Conservation (phyloP, 2,797 vertebrate species). For the Artibeus lituratus region DNA sequence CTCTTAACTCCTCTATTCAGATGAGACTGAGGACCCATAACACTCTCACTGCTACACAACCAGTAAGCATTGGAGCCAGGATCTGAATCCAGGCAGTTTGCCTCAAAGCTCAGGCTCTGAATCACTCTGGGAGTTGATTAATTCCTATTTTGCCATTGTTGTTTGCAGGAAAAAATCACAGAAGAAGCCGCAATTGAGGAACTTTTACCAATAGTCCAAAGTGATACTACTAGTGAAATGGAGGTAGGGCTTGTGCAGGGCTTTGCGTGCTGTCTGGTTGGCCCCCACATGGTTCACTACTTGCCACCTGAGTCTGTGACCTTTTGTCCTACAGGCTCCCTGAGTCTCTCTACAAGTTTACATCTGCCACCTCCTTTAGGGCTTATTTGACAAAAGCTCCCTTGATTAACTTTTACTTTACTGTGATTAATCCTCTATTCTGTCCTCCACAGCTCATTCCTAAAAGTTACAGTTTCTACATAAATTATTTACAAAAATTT, state of each 20-base stretch:
- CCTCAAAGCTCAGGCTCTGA: neutral
- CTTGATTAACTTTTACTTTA: neutral
- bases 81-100: neutral
- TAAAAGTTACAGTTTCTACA: neutral
- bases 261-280: accelerated
- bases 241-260: neutral
- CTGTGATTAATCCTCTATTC: neutral
- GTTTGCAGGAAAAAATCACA: neutral
- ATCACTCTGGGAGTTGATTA: neutral
- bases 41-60: neutral
- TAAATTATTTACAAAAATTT: constrained; percentile 15
- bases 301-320: neutral
- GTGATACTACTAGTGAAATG: neutral
- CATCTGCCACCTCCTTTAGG: neutral
- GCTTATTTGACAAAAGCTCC: neutral
- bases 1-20: neutral
- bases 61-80: neutral
- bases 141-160: neutral
- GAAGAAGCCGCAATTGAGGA: neutral
- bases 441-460: neutral
- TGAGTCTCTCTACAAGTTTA: neutral
- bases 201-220: neutral
- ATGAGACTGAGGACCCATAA: neutral
- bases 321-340: neutral
- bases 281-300: accelerated